Base-by-base conservation (phyloP, 2,113 vertebrate species). In the Solea senegalensis region DNA sequence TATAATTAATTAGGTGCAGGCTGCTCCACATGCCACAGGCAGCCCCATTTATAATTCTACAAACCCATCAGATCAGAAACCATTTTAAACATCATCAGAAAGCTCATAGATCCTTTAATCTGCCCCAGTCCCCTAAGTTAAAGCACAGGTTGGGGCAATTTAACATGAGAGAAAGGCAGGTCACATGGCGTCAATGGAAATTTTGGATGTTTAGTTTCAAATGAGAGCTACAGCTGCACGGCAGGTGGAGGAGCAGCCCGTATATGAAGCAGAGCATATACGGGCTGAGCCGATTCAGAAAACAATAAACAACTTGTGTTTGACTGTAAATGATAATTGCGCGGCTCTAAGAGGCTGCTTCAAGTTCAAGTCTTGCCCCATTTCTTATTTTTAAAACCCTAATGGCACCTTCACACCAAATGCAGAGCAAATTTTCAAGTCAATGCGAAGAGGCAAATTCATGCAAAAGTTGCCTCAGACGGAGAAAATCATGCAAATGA, bases 1-100 rank as follows among this genome's bases (percentile, higher is more conserved):
- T 66, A 80, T 84, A 73, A 90, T 85, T 87, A 84, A 88, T 87
- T 57, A 63, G 76, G 61, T 70, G 59, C 50, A 64, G 78, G 57
- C 79, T 66, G 67, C 51, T 83, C 81, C 44, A 34, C 13, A 13
- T 77, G 53, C 49, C 69, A 65, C 67, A 60, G 53, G 28, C 52
- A 34, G 27, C 27, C 5, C 45, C 39, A 70, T 46, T 72, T 60
- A 52, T 65, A 48, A 61, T 40, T 13, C 44, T 16, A 39, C 28
- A 58, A 67, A 74, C 41, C 61, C 67, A 69, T 78, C 73, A 45
- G 69, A 50, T 48, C 60, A 50, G 27, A 9, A 39, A 52, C 9
- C 45, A 7, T 69, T 67, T 83, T 57, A 72, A 51, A 53, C 44
- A 69, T 67, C n/a, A 21, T 76, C 62, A 51, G 0, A 1, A 49